Evolutionary conservation across 2,888 invertebrate species (phyloP), one percentile per base, ranked within the genome.

Genomic region (Leptopterna dolabrata): DNA sequence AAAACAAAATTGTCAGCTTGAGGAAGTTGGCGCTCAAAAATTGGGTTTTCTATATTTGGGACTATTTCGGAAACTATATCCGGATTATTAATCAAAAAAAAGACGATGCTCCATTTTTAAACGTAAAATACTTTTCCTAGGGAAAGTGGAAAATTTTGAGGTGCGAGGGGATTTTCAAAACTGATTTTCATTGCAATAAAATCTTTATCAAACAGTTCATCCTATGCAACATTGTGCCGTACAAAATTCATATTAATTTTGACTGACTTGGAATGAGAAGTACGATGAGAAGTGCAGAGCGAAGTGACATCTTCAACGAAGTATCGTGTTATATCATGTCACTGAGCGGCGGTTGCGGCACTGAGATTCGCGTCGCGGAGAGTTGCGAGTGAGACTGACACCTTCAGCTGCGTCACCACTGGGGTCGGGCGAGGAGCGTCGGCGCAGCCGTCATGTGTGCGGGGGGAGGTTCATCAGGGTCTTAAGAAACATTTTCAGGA

Each of bases 311-410:
- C 70, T 70, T 83, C 43, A 43, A 7, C 36, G 70, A 83, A 70
- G 36, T 83, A 41, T 83, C 83, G 83, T 83, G 83, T 43, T 83
- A 83, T 30, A 83, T 29, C 83, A 83, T 83, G 83, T 83, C 83
- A 83, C 83, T 83, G 83, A 47, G 41, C 78, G 83, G 70, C 30
- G 36, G 14, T 43, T 4, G 83, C 83, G 83, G 83, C 70, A 63
- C 83, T 83, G n/a, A n/a, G 14, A 70, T 63, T 83, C 83, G 83
- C 83, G 83, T 83, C 83, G 41, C 70, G 63, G 70, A 43, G 24
- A 41, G 45, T 36, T 83, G 70, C 36, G 70, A 70, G 30, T 19
- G 63, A n/a, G 29, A 83, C 83, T 83, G 83, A 82, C 41, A 30
- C 27, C 45, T 24, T 71, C 6, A 55, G 9, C 78, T 45, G 27